Evolutionary conservation across 2,113 vertebrate species (phyloP).

Genomic region (Mobula birostris): DNA sequence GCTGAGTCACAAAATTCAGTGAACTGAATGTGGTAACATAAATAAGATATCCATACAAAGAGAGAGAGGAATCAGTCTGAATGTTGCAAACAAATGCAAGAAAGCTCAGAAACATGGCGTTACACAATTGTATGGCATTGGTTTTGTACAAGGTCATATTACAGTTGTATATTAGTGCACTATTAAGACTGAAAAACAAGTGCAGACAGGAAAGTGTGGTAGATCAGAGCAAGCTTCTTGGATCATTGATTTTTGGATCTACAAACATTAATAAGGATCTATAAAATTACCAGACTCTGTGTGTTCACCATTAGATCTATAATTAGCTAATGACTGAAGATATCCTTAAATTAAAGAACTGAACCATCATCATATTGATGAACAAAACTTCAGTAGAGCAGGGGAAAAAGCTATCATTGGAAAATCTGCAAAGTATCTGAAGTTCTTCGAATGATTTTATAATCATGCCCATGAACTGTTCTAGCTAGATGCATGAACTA

Average conservation of each 20-base stretch:
- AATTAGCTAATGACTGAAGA: neutral
- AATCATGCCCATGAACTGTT: neutral
- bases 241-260: no score
- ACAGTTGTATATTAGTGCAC: neutral
- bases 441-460: neutral
- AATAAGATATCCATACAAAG: neutral
- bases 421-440: neutral
- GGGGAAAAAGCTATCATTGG: neutral
- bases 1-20: neutral
- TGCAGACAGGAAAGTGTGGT: neutral
- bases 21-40: neutral
- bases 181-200: neutral
- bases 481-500: neutral
- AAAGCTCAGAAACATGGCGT: neutral
- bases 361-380: neutral
- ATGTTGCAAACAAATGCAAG: neutral
- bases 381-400: neutral
- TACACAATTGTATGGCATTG: neutral
- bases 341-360: neutral
- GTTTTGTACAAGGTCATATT: neutral
- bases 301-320: neutral
- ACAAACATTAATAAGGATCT: neutral
- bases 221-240: no score
- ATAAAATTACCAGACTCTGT: neutral
- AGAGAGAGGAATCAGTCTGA: neutral